phyloP scores from a whole-genome alignment of 2,888 invertebrate genomes.

The Steinernema hermaphroditum region DNA sequence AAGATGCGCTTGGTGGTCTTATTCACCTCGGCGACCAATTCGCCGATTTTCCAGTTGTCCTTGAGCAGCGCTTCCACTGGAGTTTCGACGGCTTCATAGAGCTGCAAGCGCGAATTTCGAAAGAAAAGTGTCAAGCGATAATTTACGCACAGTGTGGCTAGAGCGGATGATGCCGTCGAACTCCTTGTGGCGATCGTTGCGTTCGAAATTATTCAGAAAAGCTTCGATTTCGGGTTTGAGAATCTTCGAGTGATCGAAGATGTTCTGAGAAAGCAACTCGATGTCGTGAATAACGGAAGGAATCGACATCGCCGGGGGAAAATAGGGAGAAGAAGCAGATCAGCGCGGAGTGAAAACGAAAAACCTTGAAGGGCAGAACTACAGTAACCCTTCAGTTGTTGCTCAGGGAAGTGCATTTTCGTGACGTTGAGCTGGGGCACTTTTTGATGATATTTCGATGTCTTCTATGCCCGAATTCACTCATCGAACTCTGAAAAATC shows the following conservation, averaged over 20 bases:
- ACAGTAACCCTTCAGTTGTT: background rate
- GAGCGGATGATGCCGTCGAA: slow-evolving; percentile 40
- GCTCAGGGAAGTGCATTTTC: background rate
- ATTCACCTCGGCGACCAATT: slow-evolving; percentile 3
- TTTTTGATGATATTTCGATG: too few species aligned
- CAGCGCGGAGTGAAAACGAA: background rate
- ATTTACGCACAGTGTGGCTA: slow-evolving; percentile 38
- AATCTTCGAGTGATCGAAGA: slow-evolving; percentile 37
- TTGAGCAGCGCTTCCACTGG: slow-evolving; percentile 14
- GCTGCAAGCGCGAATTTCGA: slow-evolving; percentile 22
- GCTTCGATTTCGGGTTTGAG: slow-evolving; percentile 40
- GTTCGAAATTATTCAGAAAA: slow-evolving; percentile 39
- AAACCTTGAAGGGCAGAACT: background rate
- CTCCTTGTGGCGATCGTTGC: slow-evolving; percentile 39
- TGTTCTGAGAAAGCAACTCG: slow-evolving; percentile 7
- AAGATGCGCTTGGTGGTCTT: slow-evolving; percentile 21
- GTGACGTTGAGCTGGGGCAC: too few species aligned
- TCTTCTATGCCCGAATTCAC: too few species aligned
- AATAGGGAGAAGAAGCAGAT: background rate
- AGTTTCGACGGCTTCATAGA: slow-evolving; percentile 39
- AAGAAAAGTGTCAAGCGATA: background rate
- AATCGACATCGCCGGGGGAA: background rate
- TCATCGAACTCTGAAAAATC: too few species aligned
- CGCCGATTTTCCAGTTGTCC: slow-evolving; percentile 14
- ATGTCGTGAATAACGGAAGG: background rate